phyloP scores from a whole-genome alignment of 2,888 invertebrate genomes.

The Polydesmus complanatus region DNA sequence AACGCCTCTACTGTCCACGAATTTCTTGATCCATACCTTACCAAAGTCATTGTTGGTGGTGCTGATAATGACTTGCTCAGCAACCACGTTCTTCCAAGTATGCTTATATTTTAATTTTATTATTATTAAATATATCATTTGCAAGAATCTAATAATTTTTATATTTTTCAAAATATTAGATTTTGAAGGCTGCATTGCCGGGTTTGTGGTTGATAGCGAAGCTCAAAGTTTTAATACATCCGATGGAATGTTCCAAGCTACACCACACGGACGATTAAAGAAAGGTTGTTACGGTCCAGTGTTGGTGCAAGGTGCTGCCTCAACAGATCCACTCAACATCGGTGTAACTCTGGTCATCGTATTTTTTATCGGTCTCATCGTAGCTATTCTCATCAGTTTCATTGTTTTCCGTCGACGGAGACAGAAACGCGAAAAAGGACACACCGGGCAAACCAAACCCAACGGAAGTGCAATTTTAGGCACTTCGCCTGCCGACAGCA shows the following conservation, averaged over 20 bases:
- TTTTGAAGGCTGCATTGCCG: constrained; percentile 80
- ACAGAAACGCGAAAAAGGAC: constrained; percentile 68
- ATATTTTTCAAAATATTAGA: constrained; percentile 32
- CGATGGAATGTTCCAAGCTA: constrained; percentile 39
- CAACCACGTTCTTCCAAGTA: constrained; percentile 12
- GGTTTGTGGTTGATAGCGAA: constrained; percentile 77
- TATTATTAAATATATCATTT: background rate
- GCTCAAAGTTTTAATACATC: constrained; percentile 53
- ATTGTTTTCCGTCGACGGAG: constrained; percentile 79
- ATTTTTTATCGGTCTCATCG: constrained; percentile 77
- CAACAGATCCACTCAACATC: constrained; percentile 75
- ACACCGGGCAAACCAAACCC: constrained; percentile 34
- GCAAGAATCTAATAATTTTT: background rate
- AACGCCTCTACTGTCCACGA: constrained; percentile 78
- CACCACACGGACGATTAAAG: constrained; percentile 48
- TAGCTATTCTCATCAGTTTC: constrained; percentile 79
- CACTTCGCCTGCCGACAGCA: constrained; percentile 17
- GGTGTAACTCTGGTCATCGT: constrained; percentile 86
- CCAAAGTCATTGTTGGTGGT: constrained; percentile 58
- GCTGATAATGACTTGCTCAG: constrained; percentile 17
- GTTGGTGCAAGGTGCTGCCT: constrained; percentile 53
- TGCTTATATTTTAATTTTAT: background rate
- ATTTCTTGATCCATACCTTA: constrained; percentile 79
- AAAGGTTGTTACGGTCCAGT: constrained; percentile 60
- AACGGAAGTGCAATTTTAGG: constrained; percentile 51